Base-by-base conservation (phyloP, 2,888 invertebrate species). In the Gandaritis pyraliata region DNA sequence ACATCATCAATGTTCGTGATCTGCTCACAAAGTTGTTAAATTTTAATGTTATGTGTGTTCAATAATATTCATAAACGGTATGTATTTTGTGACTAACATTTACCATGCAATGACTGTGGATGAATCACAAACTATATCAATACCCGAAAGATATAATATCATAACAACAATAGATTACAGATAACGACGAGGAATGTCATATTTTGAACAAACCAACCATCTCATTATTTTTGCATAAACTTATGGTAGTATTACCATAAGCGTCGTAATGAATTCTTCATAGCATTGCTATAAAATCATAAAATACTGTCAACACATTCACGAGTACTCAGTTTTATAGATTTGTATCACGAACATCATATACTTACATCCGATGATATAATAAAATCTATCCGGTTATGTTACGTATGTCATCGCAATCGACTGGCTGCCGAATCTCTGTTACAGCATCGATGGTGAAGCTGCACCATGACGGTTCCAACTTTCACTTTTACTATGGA, bases 351-450 rank as follows among this genome's bases (percentile, higher is more conserved):
- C 53, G n/a, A 59, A 58, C 52, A 55, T 52, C 36, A 38, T n/a
- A n/a, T 8, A 38, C 38, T n/a, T n/a, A 66, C 63, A 58, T 64
- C 64, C 65, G 65, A 58, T 67, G 67, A 64, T 58, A 69, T 71
- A 68, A 71, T 61, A 33, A n/a, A 61, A 62, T 59, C 45, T 38
- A 49, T 64, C 69, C 68, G 67, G 69, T 70, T 67, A 68, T 70
- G 61, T 65, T 77, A 83, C 85, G 87, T 82, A 82, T 83, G 74
- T 80, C 81, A 82, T 82, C 85, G 74, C 75, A 63, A 66, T 69
- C 61, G 57, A 45, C 60, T 58, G 23, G 59, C 57, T 45, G 62
- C 52, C 65, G 58, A 60, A 70, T 70, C 41, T 67, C 69, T 80
- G 54, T 54, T 79, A 81, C 76, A 64, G 66, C 81, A 80, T 74